Evolutionary conservation across 2,888 invertebrate species (phyloP), one percentile per base, ranked within the genome.

Genomic region (Ommatoiulus sabulosus): DNA sequence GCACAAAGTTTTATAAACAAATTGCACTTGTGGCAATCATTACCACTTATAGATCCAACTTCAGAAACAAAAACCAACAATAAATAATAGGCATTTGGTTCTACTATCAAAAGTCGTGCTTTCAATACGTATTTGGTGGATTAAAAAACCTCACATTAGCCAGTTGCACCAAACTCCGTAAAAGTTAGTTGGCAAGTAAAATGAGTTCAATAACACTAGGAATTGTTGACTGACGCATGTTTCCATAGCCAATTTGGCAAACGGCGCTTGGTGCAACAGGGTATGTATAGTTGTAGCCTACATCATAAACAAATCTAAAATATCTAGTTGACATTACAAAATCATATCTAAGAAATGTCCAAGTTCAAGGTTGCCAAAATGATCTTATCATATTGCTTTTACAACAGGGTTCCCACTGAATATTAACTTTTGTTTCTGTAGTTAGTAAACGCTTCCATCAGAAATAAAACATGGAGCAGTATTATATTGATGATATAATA

Each of bases 341-440:
- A 20, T 20, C 63, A 20, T 63, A 63, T 63, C 5, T 63, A 4
- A 63, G 63, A 63, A 63, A 20, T 20, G 20, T 20, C 63, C 63
- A 63, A 63, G 63, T 63, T 63, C 20, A 63, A 63, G 8, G 63
- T 63, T 7, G 63, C 63, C 10, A 63, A 4, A 63, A 63, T 63
- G 63, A 63, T 20, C 63, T 63, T 63, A 20, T 52, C 52, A 52
- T 63, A 63, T 63, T 63, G 63, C 63, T 63, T 63, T 63, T 63
- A 20, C 63, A 63, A 63, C n/a, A 63, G n/a, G 63, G 63, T 15
- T 63, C 63, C 63, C 63, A 57, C 57, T 15, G 10, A 57, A 15
- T 57, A 46, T 46, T 6, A 46, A 46, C 12, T 46, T 46, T n/a
- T n/a, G n/a, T n/a, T n/a, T n/a, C n/a, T n/a, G n/a, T n/a, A n/a